phyloP scores from a whole-genome alignment of 1,140 invertebrate genomes.

The Subanguina moxae region DNA sequence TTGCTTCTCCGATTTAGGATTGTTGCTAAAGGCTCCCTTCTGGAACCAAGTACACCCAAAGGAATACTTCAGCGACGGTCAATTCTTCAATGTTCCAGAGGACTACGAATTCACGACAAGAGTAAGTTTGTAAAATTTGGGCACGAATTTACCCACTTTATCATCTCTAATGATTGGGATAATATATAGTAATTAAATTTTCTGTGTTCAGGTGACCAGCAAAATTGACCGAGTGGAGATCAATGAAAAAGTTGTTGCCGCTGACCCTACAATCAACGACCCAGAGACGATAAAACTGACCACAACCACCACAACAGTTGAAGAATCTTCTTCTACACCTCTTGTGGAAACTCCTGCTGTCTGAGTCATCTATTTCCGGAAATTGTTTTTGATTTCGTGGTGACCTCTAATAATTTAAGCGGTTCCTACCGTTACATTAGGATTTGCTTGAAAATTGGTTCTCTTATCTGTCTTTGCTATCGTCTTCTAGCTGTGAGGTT shows the following conservation, averaged over 20 bases:
- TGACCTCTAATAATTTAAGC: too few relatives aligned
- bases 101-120: slow-evolving; percentile 58
- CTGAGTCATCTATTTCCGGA: not conserved
- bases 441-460: too few relatives aligned
- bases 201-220: slow-evolving; percentile 14
- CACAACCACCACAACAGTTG: not conserved
- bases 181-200: slow-evolving; percentile 4
- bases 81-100: slow-evolving; percentile 55
- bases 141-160: not conserved
- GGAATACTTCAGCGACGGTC: slow-evolving; percentile 49
- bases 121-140: slow-evolving; percentile 6
- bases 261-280: not conserved
- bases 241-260: not conserved
- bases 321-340: not conserved
- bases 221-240: slow-evolving; percentile 27
- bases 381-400: too few relatives aligned
- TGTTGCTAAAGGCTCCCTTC: slow-evolving; percentile 48
- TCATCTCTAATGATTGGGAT: not conserved
- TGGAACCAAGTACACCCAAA: slow-evolving; percentile 53
- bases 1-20: slow-evolving; percentile 35
- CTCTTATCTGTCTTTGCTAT: too few relatives aligned
- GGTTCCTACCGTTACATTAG: too few relatives aligned
- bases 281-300: not conserved
- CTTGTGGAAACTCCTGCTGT: not conserved
- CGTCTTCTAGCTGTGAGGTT: too few relatives aligned